Evolutionary conservation across 1,140 invertebrate genomes (phyloP).

Genomic region (Drosophila ironensis): DNA sequence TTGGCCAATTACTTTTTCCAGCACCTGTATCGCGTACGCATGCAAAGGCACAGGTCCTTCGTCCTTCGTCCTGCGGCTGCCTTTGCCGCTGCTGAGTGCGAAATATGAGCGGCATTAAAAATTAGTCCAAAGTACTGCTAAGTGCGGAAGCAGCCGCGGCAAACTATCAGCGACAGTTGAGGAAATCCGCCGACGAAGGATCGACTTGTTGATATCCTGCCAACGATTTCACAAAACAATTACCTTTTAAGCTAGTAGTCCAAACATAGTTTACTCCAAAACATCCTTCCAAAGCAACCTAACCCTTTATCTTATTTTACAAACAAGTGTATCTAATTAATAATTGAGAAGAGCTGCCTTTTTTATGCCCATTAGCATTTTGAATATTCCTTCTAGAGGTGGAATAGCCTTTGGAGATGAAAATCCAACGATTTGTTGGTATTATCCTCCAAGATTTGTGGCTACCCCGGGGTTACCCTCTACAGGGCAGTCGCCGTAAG

Average conservation of each 20-base stretch:
- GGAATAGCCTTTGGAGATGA: not conserved
- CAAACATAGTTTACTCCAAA: too few species aligned
- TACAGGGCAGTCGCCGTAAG: not conserved
- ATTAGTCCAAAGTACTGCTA: constrained; percentile 75
- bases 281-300: too few species aligned
- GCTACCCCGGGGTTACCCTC: constrained; percentile 14
- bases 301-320: too few species aligned
- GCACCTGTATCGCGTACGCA: constrained; percentile 48
- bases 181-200: not conserved
- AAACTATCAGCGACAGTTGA: constrained; percentile 54
- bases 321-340: too few species aligned
- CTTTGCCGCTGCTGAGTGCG: constrained; percentile 24
- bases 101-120: constrained; percentile 74
- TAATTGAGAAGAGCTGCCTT: too few species aligned
- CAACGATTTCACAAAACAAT: too few species aligned
- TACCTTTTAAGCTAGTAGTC: too few species aligned
- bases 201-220: constrained; percentile 2
- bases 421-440: not conserved
- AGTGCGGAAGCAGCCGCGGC: constrained; percentile 60
- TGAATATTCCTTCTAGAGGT: not conserved
- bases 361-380: not conserved
- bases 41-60: constrained; percentile 1
- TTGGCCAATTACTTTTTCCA: constrained; percentile 62
- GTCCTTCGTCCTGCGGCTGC: constrained; percentile 10
- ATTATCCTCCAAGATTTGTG: not conserved